A percentile compares a stretch with the other conserved stretches of the same genome.
Evolutionary conservation across 2,888 invertebrate genomes (phyloP).

Genomic region (Eulithis prunata): DNA sequence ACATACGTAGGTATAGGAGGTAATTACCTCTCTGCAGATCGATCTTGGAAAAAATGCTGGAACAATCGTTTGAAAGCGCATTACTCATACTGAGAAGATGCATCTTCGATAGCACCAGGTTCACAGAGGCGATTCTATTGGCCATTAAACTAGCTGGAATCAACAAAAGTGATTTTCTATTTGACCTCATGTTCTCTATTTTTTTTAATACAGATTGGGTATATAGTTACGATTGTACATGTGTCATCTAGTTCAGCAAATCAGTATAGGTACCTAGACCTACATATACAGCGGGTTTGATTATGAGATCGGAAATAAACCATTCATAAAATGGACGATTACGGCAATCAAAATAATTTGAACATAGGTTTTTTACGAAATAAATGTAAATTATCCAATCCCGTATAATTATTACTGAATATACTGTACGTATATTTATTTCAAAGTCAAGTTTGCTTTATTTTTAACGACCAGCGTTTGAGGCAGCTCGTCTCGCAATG

Average conservation of each 20-base stretch:
- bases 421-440: neutral
- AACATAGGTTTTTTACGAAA: no score
- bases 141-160: neutral
- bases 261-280: no score
- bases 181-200: no score
- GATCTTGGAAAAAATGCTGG: conserved; percentile 58
- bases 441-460: conserved; percentile 17
- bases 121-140: conserved; percentile 38
- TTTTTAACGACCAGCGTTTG: conserved; percentile 18
- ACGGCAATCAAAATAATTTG: no score
- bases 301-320: no score
- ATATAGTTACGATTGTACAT: no score
- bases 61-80: conserved; percentile 64
- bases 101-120: conserved; percentile 28
- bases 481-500: conserved; percentile 25
- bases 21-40: conserved; percentile 67
- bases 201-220: no score
- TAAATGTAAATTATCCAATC: neutral
- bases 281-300: no score
- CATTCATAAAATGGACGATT: no score
- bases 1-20: conserved; percentile 26
- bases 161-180: neutral
- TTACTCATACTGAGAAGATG: conserved; percentile 26
- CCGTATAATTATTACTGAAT: no score
- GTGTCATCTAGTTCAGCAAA: no score